Conservation (phyloP, 2,113 vertebrate genomes). For the Ceuthmochares aereus region DNA sequence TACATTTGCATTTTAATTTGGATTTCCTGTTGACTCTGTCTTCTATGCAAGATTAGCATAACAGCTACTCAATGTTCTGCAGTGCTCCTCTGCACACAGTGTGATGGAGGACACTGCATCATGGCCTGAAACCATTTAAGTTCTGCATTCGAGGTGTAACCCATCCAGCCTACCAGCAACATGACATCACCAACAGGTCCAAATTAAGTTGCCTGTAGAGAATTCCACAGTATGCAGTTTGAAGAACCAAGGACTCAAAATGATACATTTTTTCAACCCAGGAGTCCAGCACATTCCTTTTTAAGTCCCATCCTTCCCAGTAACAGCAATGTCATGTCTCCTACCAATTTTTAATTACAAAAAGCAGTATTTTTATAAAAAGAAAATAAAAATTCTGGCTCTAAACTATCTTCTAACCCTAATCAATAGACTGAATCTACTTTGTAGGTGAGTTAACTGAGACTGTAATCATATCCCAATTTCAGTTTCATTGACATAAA, state of each 20-base stretch:
- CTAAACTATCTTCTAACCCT: not conserved
- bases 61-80: not conserved
- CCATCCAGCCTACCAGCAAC: not conserved
- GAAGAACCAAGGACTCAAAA: not conserved
- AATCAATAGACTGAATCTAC: not conserved
- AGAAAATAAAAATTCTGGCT: not conserved
- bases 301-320: not conserved
- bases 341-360: not conserved
- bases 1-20: not conserved
- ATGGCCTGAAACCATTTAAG: not conserved
- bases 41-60: not conserved
- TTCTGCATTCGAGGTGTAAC: not conserved
- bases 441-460: not conserved
- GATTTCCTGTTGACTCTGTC: not conserved
- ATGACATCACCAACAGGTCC: fast-evolving
- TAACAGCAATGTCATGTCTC: not conserved
- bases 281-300: not conserved
- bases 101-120: fast-evolving
- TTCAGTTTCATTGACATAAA: not conserved
- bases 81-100: fast-evolving
- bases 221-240: not conserved
- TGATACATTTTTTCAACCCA: not conserved
- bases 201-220: not conserved
- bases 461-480: not conserved
- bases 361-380: not conserved